phyloP scores from a whole-genome alignment of 2,888 invertebrate species.

The Diaprepes abbreviatus region DNA sequence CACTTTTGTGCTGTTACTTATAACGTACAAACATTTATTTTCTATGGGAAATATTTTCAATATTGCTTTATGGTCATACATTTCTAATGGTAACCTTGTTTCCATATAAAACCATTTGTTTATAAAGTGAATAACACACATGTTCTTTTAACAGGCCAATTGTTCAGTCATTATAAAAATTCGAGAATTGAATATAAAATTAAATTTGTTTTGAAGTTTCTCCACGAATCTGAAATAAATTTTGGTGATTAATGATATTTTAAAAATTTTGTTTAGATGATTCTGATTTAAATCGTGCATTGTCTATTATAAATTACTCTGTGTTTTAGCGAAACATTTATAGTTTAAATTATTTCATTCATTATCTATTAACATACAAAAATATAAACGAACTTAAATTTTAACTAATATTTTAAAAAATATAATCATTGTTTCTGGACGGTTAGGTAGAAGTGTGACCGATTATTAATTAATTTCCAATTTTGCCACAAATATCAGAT shows the following conservation, averaged over 20 bases:
- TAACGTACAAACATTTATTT: slow-evolving; percentile 60
- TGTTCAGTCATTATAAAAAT: slow-evolving; percentile 38
- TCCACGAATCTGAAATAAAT: slow-evolving; percentile 44
- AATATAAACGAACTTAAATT: too few relatives aligned
- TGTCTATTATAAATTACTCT: slow-evolving; percentile 34
- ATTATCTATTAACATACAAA: too few relatives aligned
- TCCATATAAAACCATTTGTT: slow-evolving; percentile 29
- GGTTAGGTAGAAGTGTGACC: too few relatives aligned
- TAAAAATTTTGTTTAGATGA: slow-evolving; percentile 23
- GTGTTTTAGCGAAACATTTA: background rate
- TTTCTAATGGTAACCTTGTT: slow-evolving; percentile 29
- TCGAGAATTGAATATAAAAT: slow-evolving; percentile 46
- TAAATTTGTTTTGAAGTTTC: slow-evolving; percentile 43
- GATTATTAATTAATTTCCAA: too few relatives aligned
- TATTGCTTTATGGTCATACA: slow-evolving; percentile 49
- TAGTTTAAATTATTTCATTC: background rate
- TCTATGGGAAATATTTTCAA: slow-evolving; percentile 59
- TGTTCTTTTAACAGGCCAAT: slow-evolving; percentile 27
- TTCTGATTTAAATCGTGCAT: slow-evolving; percentile 27
- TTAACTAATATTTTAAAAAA: too few relatives aligned
- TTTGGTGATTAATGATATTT: slow-evolving; percentile 37
- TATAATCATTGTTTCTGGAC: too few relatives aligned
- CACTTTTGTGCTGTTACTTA: slow-evolving; percentile 61
- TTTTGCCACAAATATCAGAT: too few relatives aligned
- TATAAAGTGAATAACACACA: slow-evolving; percentile 28